Evolutionary conservation across 1,140 invertebrate species (phyloP).

Genomic region (Dendroctonus ponderosae): DNA sequence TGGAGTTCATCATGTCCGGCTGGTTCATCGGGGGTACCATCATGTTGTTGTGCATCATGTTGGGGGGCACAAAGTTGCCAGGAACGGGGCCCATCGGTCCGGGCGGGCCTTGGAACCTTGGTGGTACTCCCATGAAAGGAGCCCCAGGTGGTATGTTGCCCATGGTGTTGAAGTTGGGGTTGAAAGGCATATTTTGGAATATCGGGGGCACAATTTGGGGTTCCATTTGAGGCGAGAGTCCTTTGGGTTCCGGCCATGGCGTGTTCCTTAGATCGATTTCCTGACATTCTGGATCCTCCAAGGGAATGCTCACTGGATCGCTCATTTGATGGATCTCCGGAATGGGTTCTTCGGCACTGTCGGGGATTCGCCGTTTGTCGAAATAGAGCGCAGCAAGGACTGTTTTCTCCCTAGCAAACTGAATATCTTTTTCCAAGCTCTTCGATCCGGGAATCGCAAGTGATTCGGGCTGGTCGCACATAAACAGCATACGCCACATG

Average conservation of each 20-base stretch:
- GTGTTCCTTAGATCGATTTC: constrained; percentile 70
- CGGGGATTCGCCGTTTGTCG: constrained; percentile 80
- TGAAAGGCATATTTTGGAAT: constrained; percentile 55
- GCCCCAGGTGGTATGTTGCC: constrained; percentile 43
- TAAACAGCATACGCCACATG: constrained; percentile 66
- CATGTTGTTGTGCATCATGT: constrained; percentile 49
- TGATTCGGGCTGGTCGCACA: constrained; percentile 64
- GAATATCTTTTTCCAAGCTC: constrained; percentile 83
- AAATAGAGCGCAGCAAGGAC: constrained; percentile 85
- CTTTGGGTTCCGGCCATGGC: constrained; percentile 81
- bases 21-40: constrained; percentile 41
- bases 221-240: constrained; percentile 52
- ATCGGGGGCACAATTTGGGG: constrained; percentile 48
- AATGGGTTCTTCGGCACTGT: constrained; percentile 82
- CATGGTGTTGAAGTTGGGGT: constrained; percentile 46
- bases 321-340: constrained; percentile 71
- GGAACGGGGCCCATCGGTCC: constrained; percentile 31
- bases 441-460: constrained; percentile 71
- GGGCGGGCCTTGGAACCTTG: constrained; percentile 46
- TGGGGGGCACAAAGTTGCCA: constrained; percentile 42
- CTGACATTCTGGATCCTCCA: constrained; percentile 81
- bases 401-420: constrained; percentile 79
- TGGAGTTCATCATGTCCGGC: constrained; percentile 45
- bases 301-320: constrained; percentile 79
- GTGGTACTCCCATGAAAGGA: constrained; percentile 42